Evolutionary conservation across 2,113 vertebrate species (phyloP), one percentile per base, ranked within the genome.

Genomic region (Chaetops frenatus): DNA sequence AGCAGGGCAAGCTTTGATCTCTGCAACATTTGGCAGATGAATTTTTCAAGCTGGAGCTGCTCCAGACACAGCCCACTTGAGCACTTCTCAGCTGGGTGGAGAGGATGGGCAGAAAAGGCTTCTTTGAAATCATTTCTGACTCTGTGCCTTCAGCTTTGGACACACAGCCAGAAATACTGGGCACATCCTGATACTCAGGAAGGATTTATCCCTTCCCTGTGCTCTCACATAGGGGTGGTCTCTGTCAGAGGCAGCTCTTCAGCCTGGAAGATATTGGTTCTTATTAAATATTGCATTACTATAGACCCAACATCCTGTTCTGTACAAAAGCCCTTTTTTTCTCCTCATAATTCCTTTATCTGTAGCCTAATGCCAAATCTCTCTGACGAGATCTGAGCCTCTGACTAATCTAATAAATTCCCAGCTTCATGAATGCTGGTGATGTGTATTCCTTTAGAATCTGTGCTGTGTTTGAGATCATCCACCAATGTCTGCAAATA

Each of bases 321-420:
- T 72, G 53, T 22, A 56, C 69, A 85, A 67, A 92, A 85, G 28
- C 36, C 48, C 12, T 5, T 60, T 61, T 62, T 66, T 73, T 53
- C 56, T 65, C 28, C 54, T 29, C 70, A 61, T 80, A 53, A 79
- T 92, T 94, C 42, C 48, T 92, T 88, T 27, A 23, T 78, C 29
- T 17, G 44, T 27, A 29, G 60, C 79, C 81, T 64, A 67, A 85
- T 79, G 70, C 61, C 50, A 65, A 51, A 85, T 84, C 61, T 67
- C 71, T 45, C 60, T 86, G 84, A 71, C 11, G 72, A 62, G 60
- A 45, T 78, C 77, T 44, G 88, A 79, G 61, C 78, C 66, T 85
- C 92, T 90, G 92, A 93, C 88, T 96, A 95, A 95, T 72, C 53
- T 54, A 90, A 94, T 90, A 90, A 76, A 79, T 85, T 79, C 88